phyloP scores from a whole-genome alignment of 2,113 vertebrate species.

The Cacatua alba region DNA sequence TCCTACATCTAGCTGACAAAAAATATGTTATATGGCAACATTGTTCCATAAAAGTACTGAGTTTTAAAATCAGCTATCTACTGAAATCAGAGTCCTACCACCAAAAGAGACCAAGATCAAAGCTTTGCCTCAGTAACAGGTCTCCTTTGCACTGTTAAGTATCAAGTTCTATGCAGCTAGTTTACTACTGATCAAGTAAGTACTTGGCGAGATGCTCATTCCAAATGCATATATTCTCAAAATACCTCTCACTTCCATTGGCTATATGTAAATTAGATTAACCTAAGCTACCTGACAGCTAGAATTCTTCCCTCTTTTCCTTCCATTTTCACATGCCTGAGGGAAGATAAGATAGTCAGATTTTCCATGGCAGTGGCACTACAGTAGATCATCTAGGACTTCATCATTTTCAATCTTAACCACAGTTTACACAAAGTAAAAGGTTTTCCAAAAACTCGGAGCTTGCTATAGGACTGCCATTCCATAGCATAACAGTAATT shows the following conservation, averaged over 20 bases:
- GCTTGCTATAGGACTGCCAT: neutral
- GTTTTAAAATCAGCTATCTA: neutral
- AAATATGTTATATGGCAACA: neutral
- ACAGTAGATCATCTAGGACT: neutral
- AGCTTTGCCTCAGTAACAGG: neutral
- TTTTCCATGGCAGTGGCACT: neutral
- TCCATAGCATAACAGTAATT: neutral
- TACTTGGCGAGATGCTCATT: neutral
- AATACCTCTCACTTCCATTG: neutral
- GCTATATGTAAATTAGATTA: neutral
- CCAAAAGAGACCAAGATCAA: conserved; percentile 13
- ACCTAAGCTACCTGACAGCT: neutral
- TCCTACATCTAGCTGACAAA: neutral
- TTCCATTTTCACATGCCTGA: neutral
- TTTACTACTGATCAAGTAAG: neutral
- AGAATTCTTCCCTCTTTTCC: neutral
- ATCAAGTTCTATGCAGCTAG: neutral
- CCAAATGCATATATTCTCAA: neutral
- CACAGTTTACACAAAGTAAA: neutral
- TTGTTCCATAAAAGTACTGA: neutral
- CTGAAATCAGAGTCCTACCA: neutral
- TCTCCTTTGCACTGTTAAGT: neutral
- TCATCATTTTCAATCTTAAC: neutral
- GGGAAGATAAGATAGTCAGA: neutral
- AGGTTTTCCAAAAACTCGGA: neutral